Evolutionary conservation across 2,888 invertebrate species (phyloP).

Genomic region (Willowsia nigromaculata): DNA sequence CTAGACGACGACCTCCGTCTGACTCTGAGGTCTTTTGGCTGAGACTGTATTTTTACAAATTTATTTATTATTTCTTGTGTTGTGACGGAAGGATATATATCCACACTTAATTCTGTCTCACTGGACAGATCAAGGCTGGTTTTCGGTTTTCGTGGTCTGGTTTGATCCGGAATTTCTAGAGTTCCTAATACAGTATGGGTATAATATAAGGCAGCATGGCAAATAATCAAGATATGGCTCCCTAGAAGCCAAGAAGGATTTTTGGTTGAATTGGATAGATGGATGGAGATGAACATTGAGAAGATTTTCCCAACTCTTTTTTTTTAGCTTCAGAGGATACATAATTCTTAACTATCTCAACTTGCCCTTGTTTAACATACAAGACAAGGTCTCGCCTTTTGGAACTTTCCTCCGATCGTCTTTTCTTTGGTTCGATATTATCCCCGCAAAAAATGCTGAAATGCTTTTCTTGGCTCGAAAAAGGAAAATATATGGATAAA

Average conservation of each 20-base stretch:
- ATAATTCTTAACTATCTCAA: background rate
- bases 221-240: constrained; percentile 35
- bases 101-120: constrained; percentile 59
- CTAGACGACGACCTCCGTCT: constrained; percentile 9
- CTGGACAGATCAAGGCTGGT: constrained; percentile 67
- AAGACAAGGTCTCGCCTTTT: background rate
- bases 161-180: too few species aligned
- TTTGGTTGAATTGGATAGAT: constrained; percentile 15
- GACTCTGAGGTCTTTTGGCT: background rate
- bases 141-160: constrained; percentile 31
- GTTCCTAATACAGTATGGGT: background rate
- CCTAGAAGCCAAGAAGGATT: background rate
- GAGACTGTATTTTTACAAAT: background rate
- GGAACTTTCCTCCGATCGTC: background rate
- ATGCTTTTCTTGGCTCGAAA: background rate
- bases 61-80: constrained; percentile 25
- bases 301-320: background rate
- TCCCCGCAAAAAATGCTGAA: background rate
- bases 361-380: background rate
- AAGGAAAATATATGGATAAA: constrained; percentile 8
- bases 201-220: background rate
- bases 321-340: background rate
- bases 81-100: constrained; percentile 24
- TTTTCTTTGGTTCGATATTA: background rate
- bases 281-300: constrained; percentile 4